Evolutionary conservation across 2,888 invertebrate genomes (phyloP).

Genomic region (Drosophila pseudotalamancana): DNA sequence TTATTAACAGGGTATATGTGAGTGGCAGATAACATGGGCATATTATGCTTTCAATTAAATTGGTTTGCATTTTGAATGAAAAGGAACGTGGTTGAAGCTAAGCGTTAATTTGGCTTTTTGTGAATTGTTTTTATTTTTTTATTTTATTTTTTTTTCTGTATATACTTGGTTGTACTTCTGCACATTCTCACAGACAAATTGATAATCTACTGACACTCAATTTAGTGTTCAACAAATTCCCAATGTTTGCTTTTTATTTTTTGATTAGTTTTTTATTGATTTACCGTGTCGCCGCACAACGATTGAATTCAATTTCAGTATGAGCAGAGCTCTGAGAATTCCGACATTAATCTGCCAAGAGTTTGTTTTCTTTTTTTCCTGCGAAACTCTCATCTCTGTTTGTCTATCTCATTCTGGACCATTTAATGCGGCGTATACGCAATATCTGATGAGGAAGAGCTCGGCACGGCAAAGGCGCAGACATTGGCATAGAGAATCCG

Average conservation of each 20-base stretch:
- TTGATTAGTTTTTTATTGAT: conserved; percentile 73
- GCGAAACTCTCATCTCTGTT: conserved; percentile 32
- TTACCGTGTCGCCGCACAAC: conserved; percentile 44
- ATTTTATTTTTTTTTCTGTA: neutral
- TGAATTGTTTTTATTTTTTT: conserved; percentile 6
- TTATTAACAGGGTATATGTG: conserved; percentile 27
- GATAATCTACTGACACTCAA: conserved; percentile 49
- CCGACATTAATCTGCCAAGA: conserved; percentile 31
- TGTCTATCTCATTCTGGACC: conserved; percentile 65
- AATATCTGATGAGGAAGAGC: conserved; percentile 40
- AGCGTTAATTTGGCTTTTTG: conserved; percentile 19
- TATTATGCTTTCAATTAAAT: conserved; percentile 57
- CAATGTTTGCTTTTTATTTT: conserved; percentile 60
- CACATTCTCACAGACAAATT: neutral
- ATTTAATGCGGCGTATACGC: conserved; percentile 67
- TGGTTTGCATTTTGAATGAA: conserved; percentile 57
- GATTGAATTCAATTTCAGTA: conserved; percentile 46
- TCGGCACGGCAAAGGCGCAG: neutral
- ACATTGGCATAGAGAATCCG: conserved; percentile 24
- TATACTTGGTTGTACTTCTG: conserved; percentile 13
- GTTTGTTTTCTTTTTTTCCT: conserved; percentile 34
- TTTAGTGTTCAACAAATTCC: conserved; percentile 48
- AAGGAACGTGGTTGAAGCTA: conserved; percentile 24
- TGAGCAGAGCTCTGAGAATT: conserved; percentile 9
- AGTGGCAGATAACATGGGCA: conserved; percentile 29